These are phyloP conservation scores for Monochamus saltuarius DNA, from an alignment of 1,140 invertebrate species.

Conservation along the genomic window DNA sequence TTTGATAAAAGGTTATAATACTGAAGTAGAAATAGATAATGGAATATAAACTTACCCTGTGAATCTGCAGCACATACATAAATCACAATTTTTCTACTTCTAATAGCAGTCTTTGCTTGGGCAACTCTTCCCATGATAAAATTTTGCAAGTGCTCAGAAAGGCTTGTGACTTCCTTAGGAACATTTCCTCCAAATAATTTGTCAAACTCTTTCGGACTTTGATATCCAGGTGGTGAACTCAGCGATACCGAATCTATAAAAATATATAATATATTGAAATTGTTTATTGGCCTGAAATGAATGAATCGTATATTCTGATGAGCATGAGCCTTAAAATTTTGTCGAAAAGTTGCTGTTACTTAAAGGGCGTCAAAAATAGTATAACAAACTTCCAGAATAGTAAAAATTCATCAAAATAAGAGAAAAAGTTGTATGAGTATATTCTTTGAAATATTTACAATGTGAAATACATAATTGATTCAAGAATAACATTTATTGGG, in stretches of 20 bases:
- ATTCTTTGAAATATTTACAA: too few species aligned
- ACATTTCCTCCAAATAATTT: constrained; percentile 34
- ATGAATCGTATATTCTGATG: too few species aligned
- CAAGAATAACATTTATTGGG: not conserved
- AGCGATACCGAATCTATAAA: constrained; percentile 62
- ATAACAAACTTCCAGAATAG: too few species aligned
- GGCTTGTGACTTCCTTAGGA: constrained; percentile 51
- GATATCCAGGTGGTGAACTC: constrained; percentile 57
- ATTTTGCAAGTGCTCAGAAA: constrained; percentile 54
- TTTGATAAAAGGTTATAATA: too few species aligned
- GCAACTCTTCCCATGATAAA: constrained; percentile 61
- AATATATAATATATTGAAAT: constrained; percentile 18
- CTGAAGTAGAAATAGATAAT: not conserved
- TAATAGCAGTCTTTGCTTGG: constrained; percentile 51
- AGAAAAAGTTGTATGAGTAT: too few species aligned
- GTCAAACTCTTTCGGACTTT: constrained; percentile 48
- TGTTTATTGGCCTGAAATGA: too few species aligned
- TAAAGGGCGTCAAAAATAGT: too few species aligned
- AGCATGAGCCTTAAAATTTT: too few species aligned
- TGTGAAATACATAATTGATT: not conserved
- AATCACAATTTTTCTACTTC: constrained; percentile 64
- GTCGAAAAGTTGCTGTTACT: too few species aligned
- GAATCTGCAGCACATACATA: constrained; percentile 69
- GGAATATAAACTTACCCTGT: constrained; percentile 57
- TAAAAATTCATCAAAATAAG: too few species aligned